These are phyloP conservation scores for Perca flavescens DNA, from an alignment of 2,113 vertebrate species.

Conservation along the genomic window DNA sequence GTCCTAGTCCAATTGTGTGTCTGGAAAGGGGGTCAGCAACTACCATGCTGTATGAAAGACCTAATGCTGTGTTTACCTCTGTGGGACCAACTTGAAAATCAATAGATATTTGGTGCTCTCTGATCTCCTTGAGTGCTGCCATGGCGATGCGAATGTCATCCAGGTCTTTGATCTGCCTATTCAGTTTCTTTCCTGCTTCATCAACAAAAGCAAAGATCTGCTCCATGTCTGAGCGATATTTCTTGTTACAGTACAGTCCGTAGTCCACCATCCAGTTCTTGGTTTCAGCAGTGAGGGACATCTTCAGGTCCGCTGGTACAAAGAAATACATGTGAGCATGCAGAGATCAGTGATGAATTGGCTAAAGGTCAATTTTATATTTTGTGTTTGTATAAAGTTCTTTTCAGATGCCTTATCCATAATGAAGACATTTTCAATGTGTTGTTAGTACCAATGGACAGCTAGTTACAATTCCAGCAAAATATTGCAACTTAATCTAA, in stretches of 20 bases:
- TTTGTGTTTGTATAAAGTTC: not conserved
- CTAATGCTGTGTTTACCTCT: constrained; percentile 85
- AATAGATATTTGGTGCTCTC: constrained; percentile 89
- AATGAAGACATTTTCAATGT: not conserved
- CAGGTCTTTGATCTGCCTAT: constrained; percentile 90
- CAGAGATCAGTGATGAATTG: not conserved
- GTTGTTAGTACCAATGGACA: not conserved
- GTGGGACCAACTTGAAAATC: constrained; percentile 93
- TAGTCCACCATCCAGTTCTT: constrained; percentile 92
- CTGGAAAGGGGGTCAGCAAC: not conserved
- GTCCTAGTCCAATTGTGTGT: not conserved
- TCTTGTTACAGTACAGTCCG: constrained; percentile 90
- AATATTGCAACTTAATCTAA: constrained; percentile 54
- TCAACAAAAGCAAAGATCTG: constrained; percentile 90
- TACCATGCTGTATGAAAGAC: not conserved
- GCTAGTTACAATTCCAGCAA: not conserved
- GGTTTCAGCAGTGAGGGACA: constrained; percentile 90
- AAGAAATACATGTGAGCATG: constrained; percentile 7
- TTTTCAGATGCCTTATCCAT: not conserved
- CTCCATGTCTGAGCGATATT: constrained; percentile 93
- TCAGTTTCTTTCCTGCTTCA: constrained; percentile 92
- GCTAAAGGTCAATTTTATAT: not conserved
- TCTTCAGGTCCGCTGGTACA: constrained; percentile 88
- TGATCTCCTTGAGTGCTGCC: constrained; percentile 92
- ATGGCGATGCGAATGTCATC: constrained; percentile 95